Percentiles rank a stretch among this genome's conserved stretches.
Conservation (phyloP, 2,797 vertebrate species). For the Loriculus beryllinus region DNA sequence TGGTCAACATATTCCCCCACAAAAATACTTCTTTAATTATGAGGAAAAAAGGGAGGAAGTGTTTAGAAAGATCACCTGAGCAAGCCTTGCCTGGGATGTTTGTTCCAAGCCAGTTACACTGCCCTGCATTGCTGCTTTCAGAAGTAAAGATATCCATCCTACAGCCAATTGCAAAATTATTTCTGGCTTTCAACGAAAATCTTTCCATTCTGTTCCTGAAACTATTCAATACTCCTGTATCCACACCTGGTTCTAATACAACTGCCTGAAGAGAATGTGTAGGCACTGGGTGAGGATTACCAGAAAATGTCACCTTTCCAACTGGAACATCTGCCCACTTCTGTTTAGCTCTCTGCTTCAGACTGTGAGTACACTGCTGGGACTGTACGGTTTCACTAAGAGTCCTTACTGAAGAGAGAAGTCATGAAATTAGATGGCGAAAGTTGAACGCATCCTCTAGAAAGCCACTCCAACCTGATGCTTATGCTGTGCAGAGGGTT, state of each 20-base stretch:
- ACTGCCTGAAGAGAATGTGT: neutral
- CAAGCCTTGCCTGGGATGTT: neutral
- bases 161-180: neutral
- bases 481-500: neutral
- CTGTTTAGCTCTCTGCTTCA: neutral
- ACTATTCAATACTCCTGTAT: neutral
- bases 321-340: neutral
- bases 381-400: neutral
- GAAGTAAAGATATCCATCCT: neutral
- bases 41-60: neutral
- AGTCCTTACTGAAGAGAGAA: neutral
- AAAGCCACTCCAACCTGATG: neutral
- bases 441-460: neutral
- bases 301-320: neutral
- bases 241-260: neutral
- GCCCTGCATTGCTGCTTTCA: neutral
- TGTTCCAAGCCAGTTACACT: neutral
- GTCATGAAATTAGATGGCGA: neutral
- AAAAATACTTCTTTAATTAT: neutral
- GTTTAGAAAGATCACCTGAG: neutral
- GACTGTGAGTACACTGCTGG: neutral
- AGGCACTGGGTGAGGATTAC: neutral
- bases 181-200: constrained; percentile 5
- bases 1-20: neutral
- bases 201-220: neutral